Conservation (phyloP, 2,797 vertebrate genomes). For the Peromyscus eremicus region DNA sequence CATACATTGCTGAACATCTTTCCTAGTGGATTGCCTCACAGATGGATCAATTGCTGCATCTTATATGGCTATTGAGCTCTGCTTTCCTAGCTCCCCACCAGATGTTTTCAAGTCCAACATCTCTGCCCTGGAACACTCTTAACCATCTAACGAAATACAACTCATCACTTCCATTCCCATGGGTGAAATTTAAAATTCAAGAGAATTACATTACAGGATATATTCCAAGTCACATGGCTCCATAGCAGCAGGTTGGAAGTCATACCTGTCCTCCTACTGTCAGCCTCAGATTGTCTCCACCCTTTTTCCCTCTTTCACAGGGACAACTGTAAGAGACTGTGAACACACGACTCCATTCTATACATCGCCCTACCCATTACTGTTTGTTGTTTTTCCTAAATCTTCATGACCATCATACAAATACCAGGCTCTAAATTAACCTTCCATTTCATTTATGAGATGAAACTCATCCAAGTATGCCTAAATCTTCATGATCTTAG, state of each 20-base stretch:
- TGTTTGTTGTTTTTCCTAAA: not conserved
- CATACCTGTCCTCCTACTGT: not conserved
- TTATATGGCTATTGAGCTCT: not conserved
- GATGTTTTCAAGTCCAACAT: not conserved
- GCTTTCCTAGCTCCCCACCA: not conserved
- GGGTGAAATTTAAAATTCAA: not conserved
- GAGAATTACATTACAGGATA: not conserved
- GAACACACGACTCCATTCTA: not conserved
- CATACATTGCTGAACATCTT: not conserved
- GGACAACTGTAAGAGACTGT: not conserved
- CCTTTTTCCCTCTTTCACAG: not conserved
- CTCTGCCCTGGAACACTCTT: not conserved
- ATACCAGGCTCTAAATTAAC: not conserved
- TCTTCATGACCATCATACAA: not conserved
- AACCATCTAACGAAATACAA: not conserved
- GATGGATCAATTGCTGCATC: not conserved
- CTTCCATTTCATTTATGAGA: not conserved
- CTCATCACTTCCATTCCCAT: not conserved
- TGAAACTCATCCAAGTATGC: not conserved
- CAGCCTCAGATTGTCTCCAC: not conserved
- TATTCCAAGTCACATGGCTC: not conserved
- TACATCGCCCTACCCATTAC: not conserved
- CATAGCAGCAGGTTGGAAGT: not conserved
- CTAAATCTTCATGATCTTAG: not conserved
- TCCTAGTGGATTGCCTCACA: not conserved